These are phyloP conservation scores for Lethrus apterus DNA, from an alignment of 1,140 invertebrate genomes.

Conservation along the genomic window DNA sequence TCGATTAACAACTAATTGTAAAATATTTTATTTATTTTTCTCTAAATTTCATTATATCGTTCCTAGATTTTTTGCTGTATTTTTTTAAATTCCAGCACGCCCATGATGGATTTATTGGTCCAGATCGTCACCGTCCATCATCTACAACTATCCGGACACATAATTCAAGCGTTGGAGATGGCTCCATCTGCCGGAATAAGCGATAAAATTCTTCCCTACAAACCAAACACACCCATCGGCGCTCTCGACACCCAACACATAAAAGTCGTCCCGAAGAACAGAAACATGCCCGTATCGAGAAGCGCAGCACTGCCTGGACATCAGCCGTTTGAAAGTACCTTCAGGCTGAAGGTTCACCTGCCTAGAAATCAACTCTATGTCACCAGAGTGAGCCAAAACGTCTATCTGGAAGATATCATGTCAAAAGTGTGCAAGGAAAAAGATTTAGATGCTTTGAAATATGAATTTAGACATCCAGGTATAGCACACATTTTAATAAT, in stretches of 20 bases:
- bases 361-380: conserved; percentile 78
- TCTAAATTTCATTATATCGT: too few species aligned
- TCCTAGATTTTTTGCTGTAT: too few species aligned
- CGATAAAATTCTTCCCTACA: conserved; percentile 60
- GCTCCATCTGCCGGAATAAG: conserved; percentile 39
- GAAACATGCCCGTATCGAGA: conserved; percentile 25
- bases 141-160: conserved; percentile 62
- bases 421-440: conserved; percentile 73
- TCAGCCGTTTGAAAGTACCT: conserved; percentile 69
- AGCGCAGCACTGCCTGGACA: conserved; percentile 25
- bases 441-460: conserved; percentile 63
- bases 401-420: conserved; percentile 58
- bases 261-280: conserved; percentile 39
- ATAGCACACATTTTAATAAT: conserved; percentile 10
- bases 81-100: conserved; percentile 52
- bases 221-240: conserved; percentile 74
- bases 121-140: conserved; percentile 67
- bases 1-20: too few species aligned
- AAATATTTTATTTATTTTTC: too few species aligned
- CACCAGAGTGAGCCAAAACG: conserved; percentile 60
- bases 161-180: conserved; percentile 58
- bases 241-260: conserved; percentile 50
- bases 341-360: conserved; percentile 72
- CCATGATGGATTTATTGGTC: conserved; percentile 77
- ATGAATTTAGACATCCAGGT: conserved; percentile 75